Base-by-base conservation (phyloP, 2,888 invertebrate genomes). In the Cataglyphis altisquamis region DNA sequence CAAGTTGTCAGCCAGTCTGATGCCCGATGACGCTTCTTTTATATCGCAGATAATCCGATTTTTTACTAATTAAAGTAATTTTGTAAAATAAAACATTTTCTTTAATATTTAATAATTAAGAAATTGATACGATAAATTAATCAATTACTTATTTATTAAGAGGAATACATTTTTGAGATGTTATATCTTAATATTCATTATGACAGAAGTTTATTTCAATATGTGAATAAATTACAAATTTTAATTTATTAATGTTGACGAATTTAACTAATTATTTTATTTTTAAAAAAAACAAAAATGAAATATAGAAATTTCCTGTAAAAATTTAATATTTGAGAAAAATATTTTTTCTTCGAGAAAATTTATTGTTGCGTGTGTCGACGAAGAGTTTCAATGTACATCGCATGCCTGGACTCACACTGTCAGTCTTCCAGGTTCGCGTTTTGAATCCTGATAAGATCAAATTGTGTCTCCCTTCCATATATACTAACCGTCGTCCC, bases 1-100 rank as follows among this genome's bases (percentile, higher is more conserved):
- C 55, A 84, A 82, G 64, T 73, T 52, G 18, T 39, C 48, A 67
- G 21, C 25, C 18, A 15, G 60, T 41, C 21, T 67, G 25, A 36
- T 52, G 60, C 57, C 39, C 73, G 73, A 85, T 52, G 39, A 67
- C 18, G 29, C 55, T 82, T 83, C 70, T 64, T 64, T 83, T 45
- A 41, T 67, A 64, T 77, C 67, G 39, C 64, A 62, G 39, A 57
- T 52, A 52, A n/a, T 52, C 0, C n/a, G 8, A n/a, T 68, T 80
- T 70, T 9, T 39, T 25, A 32, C 15, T 15, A n/a, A n/a, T n/a
- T n/a, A n/a, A n/a, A n/a, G 45, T 62, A 74, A 21, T 36, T 36
- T 63, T 45, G 15, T 41, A 32, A 36, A 74, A 48, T 45, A 63
- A 74, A 3, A 48, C 15, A 21, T 41, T 12, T n/a, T 25, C 4